Conservation (phyloP, 92 coral and sea anemone genomes). For the Anthopleura xanthogrammica region DNA sequence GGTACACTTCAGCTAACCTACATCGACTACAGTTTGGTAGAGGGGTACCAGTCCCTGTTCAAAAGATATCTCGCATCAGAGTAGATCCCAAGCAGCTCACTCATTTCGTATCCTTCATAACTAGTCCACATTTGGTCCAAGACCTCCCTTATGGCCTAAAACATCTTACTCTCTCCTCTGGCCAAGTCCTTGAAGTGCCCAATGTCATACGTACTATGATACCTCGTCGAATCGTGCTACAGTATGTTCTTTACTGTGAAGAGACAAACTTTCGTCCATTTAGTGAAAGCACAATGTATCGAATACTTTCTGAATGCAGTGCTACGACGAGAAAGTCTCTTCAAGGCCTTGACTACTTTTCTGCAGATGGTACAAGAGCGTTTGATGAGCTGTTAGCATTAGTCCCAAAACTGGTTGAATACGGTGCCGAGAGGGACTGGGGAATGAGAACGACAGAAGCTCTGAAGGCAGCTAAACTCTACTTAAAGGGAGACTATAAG, state of each 20-base stretch:
- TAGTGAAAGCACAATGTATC: not conserved
- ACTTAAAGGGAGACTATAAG: not conserved
- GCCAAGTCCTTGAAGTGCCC: conserved; percentile 4
- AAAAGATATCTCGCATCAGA: not conserved
- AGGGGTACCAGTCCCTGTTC: not conserved
- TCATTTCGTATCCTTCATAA: not conserved
- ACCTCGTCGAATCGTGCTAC: not conserved
- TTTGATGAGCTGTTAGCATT: too few relatives aligned
- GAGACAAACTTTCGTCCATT: not conserved
- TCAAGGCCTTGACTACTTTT: too few relatives aligned
- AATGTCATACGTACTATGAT: too few relatives aligned
- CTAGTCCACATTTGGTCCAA: not conserved
- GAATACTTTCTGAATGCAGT: not conserved
- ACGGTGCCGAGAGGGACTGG: not conserved
- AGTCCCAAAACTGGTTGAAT: too few relatives aligned
- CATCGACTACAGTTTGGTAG: conserved; percentile 3
- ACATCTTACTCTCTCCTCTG: not conserved
- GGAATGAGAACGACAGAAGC: too few relatives aligned
- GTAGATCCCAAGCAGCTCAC: conserved; percentile 3
- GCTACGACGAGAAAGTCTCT: too few relatives aligned
- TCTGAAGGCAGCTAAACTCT: too few relatives aligned
- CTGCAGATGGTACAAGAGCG: too few relatives aligned
- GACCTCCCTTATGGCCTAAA: conserved; percentile 9
- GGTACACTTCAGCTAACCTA: conserved; percentile 6
- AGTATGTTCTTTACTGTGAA: not conserved